Percentiles rank a stretch among this genome's conserved stretches.
Conservation (phyloP, 53 echinoderm and acorn worm species). For the Temnopleurus reevesii region DNA sequence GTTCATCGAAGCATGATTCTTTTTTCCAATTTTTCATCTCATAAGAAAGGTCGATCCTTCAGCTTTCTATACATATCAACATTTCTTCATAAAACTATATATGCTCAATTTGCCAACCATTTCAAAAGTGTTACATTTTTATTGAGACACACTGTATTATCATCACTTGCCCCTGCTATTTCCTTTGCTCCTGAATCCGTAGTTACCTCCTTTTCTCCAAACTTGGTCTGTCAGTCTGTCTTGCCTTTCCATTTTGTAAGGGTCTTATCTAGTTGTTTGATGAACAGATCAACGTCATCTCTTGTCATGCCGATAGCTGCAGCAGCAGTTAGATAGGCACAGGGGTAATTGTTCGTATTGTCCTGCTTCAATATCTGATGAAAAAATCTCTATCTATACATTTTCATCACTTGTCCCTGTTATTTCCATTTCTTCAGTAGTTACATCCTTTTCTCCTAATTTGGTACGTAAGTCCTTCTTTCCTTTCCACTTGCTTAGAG, state of each 20-base stretch:
- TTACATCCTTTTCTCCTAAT: slow-evolving; percentile 36
- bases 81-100: no score
- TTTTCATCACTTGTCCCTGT: background rate
- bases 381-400: background rate
- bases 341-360: background rate
- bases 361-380: background rate
- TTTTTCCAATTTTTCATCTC: no score
- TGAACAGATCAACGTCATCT: background rate
- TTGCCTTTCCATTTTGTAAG: background rate
- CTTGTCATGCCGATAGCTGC: background rate
- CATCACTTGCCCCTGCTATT: no score
- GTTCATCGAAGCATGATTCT: no score
- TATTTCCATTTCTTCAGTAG: background rate
- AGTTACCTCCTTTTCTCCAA: background rate
- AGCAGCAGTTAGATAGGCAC: background rate
- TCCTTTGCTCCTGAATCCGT: background rate
- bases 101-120: no score
- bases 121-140: no score
- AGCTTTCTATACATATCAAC: no score
- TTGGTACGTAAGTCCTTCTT: slow-evolving; percentile 39
- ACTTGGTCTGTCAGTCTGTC: no score
- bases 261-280: background rate
- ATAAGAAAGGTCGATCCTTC: no score
- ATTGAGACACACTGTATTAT: no score
- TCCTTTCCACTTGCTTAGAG: slow-evolving; percentile 71